Percentiles rank a stretch among this genome's conserved stretches.
Evolutionary conservation across 1,140 invertebrate genomes (phyloP).

Genomic region (Neodiprion virginianus): DNA sequence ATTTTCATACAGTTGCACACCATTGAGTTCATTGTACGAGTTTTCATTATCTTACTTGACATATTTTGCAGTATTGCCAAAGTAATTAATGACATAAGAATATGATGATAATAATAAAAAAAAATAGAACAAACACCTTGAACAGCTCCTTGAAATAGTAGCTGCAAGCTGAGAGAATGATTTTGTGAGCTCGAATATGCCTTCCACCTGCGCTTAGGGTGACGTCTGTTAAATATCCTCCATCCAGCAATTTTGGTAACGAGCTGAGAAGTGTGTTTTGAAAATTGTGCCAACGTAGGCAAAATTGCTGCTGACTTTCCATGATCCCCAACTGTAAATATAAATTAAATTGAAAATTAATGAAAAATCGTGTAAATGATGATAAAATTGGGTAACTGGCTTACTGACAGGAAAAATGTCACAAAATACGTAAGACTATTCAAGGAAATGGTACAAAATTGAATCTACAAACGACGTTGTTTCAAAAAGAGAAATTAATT

Average conservation of each 20-base stretch:
- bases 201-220: conserved; percentile 85
- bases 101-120: not conserved
- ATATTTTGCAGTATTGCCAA: not conserved
- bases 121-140: conserved; percentile 64
- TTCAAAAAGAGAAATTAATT: too few species aligned
- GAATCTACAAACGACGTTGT: too few species aligned
- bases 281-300: conserved; percentile 81
- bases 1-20: not conserved
- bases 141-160: conserved; percentile 91
- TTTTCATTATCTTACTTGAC: too few species aligned
- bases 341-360: conserved; percentile 5
- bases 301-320: conserved; percentile 73
- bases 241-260: conserved; percentile 80
- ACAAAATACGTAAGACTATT: too few species aligned
- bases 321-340: conserved; percentile 34
- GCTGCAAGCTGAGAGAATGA: conserved; percentile 90
- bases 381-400: too few species aligned
- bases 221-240: conserved; percentile 88
- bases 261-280: conserved; percentile 83
- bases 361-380: not conserved
- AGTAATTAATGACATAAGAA: conserved; percentile 1
- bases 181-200: conserved; percentile 81
- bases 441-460: too few species aligned
- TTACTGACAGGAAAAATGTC: too few species aligned
- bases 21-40: too few species aligned